These are phyloP conservation scores for Sialis fuliginosa DNA, from an alignment of 2,888 invertebrate species.

Conservation along the genomic window DNA sequence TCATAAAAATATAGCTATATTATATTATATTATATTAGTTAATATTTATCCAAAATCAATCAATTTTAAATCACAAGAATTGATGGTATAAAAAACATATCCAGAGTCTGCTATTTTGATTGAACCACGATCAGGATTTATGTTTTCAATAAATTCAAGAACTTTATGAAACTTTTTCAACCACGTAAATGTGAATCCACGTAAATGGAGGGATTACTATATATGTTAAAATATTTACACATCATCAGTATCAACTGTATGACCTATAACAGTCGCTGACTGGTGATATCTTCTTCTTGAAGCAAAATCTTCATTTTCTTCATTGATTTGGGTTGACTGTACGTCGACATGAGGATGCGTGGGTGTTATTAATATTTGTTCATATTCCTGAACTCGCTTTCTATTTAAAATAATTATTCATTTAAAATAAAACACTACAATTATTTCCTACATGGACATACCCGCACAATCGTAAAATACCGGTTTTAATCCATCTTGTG, in stretches of 20 bases:
- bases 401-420: constrained; percentile 26
- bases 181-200: no score
- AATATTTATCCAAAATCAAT: no score
- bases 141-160: no score
- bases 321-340: constrained; percentile 74
- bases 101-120: no score
- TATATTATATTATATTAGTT: no score
- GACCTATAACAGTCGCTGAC: constrained; percentile 61
- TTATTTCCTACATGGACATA: constrained; percentile 22
- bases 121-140: no score
- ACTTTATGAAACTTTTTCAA: no score
- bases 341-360: constrained; percentile 63
- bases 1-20: no score
- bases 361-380: constrained; percentile 73
- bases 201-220: no score
- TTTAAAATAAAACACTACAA: constrained; percentile 1
- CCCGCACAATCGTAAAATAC: constrained; percentile 59
- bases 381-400: constrained; percentile 61
- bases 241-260: constrained; percentile 36
- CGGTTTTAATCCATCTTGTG: constrained; percentile 57
- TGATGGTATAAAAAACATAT: no score
- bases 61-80: no score
- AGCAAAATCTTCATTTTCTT: constrained; percentile 90
- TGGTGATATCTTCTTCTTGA: constrained; percentile 86
- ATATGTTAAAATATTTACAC: constrained; percentile 6